Conservation (phyloP, 2,888 invertebrate genomes). For the Ditula angustiorana region DNA sequence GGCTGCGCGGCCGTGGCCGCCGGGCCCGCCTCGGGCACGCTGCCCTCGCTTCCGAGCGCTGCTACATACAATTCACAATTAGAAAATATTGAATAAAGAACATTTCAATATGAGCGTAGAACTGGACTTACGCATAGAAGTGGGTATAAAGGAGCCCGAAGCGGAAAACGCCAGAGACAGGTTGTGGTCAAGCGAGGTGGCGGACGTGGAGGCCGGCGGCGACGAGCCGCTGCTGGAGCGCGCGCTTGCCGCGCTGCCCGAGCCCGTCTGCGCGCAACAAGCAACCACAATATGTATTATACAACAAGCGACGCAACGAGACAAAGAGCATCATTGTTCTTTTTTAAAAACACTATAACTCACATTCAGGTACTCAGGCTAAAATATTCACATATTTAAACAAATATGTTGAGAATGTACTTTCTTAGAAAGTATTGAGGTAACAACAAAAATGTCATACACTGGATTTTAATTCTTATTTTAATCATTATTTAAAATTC, state of each 20-base stretch:
- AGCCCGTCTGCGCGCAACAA: constrained; percentile 66
- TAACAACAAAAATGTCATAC: too few species aligned
- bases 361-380: too few species aligned
- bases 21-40: constrained; percentile 58
- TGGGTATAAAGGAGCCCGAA: constrained; percentile 75
- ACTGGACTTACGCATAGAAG: constrained; percentile 64
- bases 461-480: too few species aligned
- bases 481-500: too few species aligned
- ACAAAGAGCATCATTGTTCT: too few species aligned
- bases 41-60: constrained; percentile 56
- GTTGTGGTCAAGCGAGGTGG: constrained; percentile 81
- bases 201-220: constrained; percentile 78
- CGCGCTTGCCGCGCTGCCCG: constrained; percentile 74
- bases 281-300: neutral
- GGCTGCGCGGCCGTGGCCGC: constrained; percentile 67
- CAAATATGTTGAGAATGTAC: too few species aligned
- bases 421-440: too few species aligned
- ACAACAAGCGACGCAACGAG: too few species aligned
- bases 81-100: neutral
- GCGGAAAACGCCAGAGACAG: constrained; percentile 78
- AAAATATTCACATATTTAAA: too few species aligned
- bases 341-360: too few species aligned
- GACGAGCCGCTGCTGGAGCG: constrained; percentile 75
- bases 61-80: constrained; percentile 41
- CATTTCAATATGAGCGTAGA: neutral